Percentiles rank a stretch among this genome's conserved stretches.
Evolutionary conservation across 2,113 vertebrate species (phyloP).

Genomic region (Pedionomus torquatus): DNA sequence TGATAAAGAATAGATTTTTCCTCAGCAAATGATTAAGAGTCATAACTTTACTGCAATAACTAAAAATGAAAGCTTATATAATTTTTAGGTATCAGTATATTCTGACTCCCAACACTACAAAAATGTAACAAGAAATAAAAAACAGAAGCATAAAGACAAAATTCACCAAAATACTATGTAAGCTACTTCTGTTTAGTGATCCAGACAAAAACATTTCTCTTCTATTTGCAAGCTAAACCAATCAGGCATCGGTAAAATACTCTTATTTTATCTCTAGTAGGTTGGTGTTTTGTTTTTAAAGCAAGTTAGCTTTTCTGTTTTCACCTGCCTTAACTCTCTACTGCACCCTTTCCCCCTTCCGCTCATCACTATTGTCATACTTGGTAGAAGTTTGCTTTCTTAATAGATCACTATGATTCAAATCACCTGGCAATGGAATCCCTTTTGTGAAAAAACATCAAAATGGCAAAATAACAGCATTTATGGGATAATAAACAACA

Average conservation of each 20-base stretch:
- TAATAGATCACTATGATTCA: neutral
- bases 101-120: neutral
- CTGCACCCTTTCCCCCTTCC: accelerated
- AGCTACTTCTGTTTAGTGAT: neutral
- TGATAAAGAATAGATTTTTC: neutral
- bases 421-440: neutral
- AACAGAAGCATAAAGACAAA: neutral
- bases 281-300: neutral
- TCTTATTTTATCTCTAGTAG: neutral
- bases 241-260: neutral
- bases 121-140: neutral
- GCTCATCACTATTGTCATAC: neutral
- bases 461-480: neutral
- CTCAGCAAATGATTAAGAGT: neutral
- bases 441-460: neutral
- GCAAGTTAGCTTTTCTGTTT: neutral
- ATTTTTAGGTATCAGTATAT: neutral
- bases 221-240: neutral
- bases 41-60: neutral
- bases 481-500: neutral
- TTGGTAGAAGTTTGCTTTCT: neutral
- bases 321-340: neutral
- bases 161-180: neutral
- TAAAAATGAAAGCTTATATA: neutral
- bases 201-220: neutral